Base-by-base conservation (phyloP, 2,888 invertebrate species). In the Drosophila melanocephala region DNA sequence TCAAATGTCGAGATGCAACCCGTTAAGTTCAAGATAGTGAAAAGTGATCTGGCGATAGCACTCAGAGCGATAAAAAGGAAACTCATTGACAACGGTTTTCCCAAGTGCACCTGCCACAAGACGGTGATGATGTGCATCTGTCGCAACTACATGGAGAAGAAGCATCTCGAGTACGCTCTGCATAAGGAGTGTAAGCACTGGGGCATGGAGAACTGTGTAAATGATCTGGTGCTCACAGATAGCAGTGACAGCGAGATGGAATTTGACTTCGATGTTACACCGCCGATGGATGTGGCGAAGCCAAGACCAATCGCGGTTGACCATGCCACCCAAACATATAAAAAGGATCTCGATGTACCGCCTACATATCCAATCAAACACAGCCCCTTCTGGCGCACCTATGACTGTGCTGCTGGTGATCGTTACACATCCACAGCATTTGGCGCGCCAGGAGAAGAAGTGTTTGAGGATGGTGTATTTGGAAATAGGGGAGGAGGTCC, bases 191-290 rank as follows among this genome's bases (percentile, higher is more conserved):
- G 92, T 30, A 69, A 66, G 0, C 78, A 65, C 0, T 84, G 81
- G 5, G 59, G 84, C 2, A 76, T 93, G 4, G 68, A 82, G 1
- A 79, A 74, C 19, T 86, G 92, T 42, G 79, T 78, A 5, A 86
- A 92, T 32, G 77, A 82, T 0, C 63, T 93, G 28, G 76, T 91
- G 1, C 77, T 93, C 0, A 90, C 93, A 0, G 93, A 93, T 42
- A 93, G 92, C 0, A 92, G 91, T 19, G 93, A 93, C 2, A 93
- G 91, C 16, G 96, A 96, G 56, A 95, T 95, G n/a, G 96, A 96
- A 65, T 94, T 96, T 92, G 95, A 96, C 81, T 95, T 96, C 32
- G 95, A 96, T 78, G 96, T 96, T 59, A 96, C 96, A 0, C 96
- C 96, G 1, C 96, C 96, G 0, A 95, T 95, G 42, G 96, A 5